Percentiles rank a stretch among this genome's conserved stretches.
These are phyloP conservation scores for Saturnia japonica DNA, from an alignment of 2,888 invertebrate species.

Conservation along the genomic window DNA sequence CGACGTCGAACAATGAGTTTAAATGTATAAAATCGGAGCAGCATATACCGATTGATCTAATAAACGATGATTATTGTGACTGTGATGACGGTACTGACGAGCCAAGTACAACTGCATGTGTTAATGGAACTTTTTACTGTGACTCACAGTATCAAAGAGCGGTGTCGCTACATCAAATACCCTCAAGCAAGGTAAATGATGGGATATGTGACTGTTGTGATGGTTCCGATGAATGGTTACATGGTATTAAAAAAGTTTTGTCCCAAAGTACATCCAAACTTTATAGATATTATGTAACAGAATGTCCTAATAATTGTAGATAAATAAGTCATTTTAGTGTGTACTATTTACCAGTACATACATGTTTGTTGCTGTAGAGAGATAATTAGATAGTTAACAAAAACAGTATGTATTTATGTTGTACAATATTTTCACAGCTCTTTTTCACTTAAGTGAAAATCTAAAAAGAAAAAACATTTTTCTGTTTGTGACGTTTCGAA, in stretches of 20 bases:
- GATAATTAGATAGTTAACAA: too few relatives aligned
- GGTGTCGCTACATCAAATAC: constrained; percentile 68
- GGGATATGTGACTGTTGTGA: constrained; percentile 97
- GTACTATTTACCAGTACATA: background rate
- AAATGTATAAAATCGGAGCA: constrained; percentile 67
- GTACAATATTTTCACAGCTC: too few relatives aligned
- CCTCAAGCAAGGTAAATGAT: constrained; percentile 94
- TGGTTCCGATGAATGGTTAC: constrained; percentile 92
- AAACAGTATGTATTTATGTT: too few relatives aligned
- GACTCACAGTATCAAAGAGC: constrained; percentile 73
- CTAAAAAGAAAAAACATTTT: too few relatives aligned
- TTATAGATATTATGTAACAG: constrained; percentile 57
- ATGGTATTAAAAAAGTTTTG: constrained; percentile 46
- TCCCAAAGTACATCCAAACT: constrained; percentile 57
- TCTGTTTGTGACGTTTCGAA: too few relatives aligned
- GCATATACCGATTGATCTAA: constrained; percentile 58
- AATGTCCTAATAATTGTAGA: constrained; percentile 56
- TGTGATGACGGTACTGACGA: constrained; percentile 90
- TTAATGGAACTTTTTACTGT: constrained; percentile 92
- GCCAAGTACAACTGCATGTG: constrained; percentile 94
- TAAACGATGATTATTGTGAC: constrained; percentile 95
- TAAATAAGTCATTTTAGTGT: constrained; percentile 25
- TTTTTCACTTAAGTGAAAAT: too few relatives aligned
- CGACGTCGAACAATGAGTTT: constrained; percentile 63
- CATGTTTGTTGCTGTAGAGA: too few relatives aligned